Base-by-base conservation (phyloP, 2,113 vertebrate genomes). In the Phaethon lepturus region DNA sequence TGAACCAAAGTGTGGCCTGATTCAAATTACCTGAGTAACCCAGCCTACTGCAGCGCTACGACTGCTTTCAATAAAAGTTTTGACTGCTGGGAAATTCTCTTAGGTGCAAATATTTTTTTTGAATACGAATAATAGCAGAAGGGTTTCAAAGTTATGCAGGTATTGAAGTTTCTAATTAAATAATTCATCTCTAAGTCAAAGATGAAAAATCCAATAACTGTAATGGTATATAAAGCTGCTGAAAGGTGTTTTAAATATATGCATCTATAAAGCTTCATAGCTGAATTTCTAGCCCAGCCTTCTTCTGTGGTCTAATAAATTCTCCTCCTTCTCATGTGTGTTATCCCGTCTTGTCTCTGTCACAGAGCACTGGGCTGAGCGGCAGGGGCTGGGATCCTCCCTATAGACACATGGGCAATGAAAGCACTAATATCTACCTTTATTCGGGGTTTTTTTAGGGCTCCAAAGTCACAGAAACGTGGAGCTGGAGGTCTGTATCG, bases 111-210 rank as follows among this genome's bases (percentile, higher is more conserved):
- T 72, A 17, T 45, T 45, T 60, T 67, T 55, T 90, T 73, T 38
- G 4, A 55, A 4, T 58, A 84, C 78, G 60, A 90, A 75, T 91
- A 91, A 85, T 78, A 79, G 45, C 9, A 2, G 60, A 93, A 96
- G 17, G 8, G 17, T 85, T 87, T 95, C 45, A 85, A 85, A 93
- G n/a, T 90, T 94, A 75, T 33, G 17, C 56, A 75, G 40, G 33
- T 91, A 82, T 59, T 82, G 71, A 95, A 95, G 47, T 76, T 95
- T 94, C 78, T 93, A 93, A 96, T 94, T 94, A 95, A 95, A 91
- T 95, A 96, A 91, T 96, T 87, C 13, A 33, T 93, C 68, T 90
- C 71, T 73, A 90, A 94, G 74, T 87, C 84, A 94, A 93, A 91
- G 67, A 93, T 71, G 77, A 94, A 94, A 97, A 97, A 95, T 94